phyloP scores from a whole-genome alignment of 37 sponge, comb jelly and placozoan species.

The Halisarca cf. caerulea region DNA sequence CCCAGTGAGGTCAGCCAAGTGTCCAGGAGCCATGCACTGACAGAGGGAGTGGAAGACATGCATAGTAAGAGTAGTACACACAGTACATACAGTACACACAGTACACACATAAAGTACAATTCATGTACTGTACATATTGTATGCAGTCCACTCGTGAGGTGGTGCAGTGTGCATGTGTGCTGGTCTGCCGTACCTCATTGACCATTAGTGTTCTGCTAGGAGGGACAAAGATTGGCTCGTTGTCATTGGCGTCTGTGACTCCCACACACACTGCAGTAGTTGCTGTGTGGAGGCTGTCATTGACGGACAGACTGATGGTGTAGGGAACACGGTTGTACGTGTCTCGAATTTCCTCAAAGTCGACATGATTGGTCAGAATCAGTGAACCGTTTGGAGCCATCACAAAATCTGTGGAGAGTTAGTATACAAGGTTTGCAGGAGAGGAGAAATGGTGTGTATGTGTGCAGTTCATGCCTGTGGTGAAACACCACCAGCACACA shows the following conservation, averaged over 20 bases:
- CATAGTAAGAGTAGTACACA: not conserved
- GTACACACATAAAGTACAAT: slow-evolving; percentile 2
- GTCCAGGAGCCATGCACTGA: not conserved
- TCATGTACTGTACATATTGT: not conserved
- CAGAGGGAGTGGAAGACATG: not conserved
- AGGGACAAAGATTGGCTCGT: not conserved
- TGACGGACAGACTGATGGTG: not conserved
- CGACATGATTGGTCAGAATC: not conserved
- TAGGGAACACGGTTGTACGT: not conserved
- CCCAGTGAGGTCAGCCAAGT: not conserved
- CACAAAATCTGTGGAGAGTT: not conserved
- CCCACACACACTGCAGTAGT: not conserved
- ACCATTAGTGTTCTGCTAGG: not conserved
- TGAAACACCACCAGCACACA: no score
- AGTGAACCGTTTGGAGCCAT: not conserved
- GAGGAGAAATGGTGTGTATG: no score
- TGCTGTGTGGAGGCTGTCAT: not conserved
- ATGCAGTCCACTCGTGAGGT: not conserved
- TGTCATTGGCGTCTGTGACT: slow-evolving; percentile 12
- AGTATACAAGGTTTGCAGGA: no score
- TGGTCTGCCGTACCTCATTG: not conserved
- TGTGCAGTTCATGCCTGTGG: no score
- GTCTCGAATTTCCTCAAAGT: not conserved
- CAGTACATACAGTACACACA: no score
- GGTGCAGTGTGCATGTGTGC: not conserved